These are phyloP conservation scores for Thomomys bottae DNA, from an alignment of 2,113 vertebrate genomes.

Conservation along the genomic window DNA sequence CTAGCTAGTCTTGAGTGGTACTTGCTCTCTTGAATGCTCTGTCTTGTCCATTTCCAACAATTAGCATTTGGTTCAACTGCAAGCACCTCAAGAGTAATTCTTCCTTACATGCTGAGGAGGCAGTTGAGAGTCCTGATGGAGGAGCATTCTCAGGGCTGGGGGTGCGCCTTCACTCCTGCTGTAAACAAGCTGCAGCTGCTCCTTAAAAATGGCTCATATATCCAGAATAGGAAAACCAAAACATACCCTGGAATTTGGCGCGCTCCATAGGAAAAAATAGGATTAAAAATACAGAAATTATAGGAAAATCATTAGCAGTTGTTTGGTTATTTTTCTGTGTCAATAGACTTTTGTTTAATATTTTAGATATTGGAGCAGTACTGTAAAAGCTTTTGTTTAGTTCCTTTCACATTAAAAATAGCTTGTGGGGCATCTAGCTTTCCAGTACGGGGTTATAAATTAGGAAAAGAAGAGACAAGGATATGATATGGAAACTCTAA, in stretches of 20 bases:
- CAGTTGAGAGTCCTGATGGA: not conserved
- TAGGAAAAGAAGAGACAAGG: constrained; percentile 22
- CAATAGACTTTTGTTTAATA: constrained; percentile 73
- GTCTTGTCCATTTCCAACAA: not conserved
- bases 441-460: constrained; percentile 20
- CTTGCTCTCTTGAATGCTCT: not conserved
- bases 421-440: not conserved
- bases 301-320: constrained; percentile 67
- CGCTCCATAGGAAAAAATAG: constrained; percentile 7
- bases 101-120: not conserved
- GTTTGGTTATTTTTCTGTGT: constrained; percentile 69
- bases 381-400: constrained; percentile 55
- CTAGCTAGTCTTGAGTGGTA: not conserved
- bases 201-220: not conserved
- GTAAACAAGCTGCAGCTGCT: constrained; percentile 48
- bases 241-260: constrained; percentile 43
- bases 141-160: not conserved
- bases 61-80: not conserved
- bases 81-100: not conserved
- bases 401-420: constrained; percentile 64
- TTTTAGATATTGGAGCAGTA: constrained; percentile 64
- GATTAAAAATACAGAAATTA: constrained; percentile 67
- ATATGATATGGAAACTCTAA: not conserved
- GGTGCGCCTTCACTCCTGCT: not conserved
- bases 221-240: constrained; percentile 26